Conservation (phyloP, 2,113 vertebrate species). For the Mus musculus region GRCm39 chr2:71422001-71422500, state of each 20-base stretch:
- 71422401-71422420: background rate
- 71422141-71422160: background rate
- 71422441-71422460: too few relatives aligned
- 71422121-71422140: background rate
- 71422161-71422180: background rate
- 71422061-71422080: background rate
- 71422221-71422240: background rate
- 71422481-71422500: background rate
- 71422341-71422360: constrained; percentile 41
- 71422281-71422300: constrained; percentile 7
- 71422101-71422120: background rate
- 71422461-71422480: background rate
- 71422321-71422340: background rate
- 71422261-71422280: background rate
- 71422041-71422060: constrained; percentile 25
- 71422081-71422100: background rate
- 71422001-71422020: constrained; percentile 31
- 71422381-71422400: background rate
- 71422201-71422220: background rate
- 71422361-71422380: background rate
- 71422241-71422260: background rate
- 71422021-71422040: constrained; percentile 40
- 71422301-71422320: background rate
- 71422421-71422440: background rate
- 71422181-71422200: background rate